Conservation (phyloP, 2,113 vertebrate species). For the Pseudorectes ferrugineus region DNA sequence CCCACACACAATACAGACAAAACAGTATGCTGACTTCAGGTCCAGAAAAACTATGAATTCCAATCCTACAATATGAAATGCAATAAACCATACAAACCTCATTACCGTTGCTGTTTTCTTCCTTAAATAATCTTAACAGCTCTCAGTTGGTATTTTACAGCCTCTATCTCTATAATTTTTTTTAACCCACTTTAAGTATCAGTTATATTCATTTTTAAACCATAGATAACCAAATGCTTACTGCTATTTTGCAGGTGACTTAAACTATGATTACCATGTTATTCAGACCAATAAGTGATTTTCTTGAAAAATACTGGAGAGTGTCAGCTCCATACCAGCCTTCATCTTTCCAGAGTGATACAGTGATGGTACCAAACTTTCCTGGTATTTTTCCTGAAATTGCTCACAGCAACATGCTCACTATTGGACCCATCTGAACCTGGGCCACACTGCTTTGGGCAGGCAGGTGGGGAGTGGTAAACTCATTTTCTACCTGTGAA, state of each 20-base stretch:
- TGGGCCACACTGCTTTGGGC: not conserved
- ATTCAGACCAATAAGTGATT: not conserved
- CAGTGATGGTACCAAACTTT: not conserved
- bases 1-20: not conserved
- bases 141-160: not conserved
- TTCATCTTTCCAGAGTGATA: not conserved
- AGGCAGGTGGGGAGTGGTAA: not conserved
- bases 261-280: not conserved
- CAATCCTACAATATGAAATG: not conserved
- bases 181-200: not conserved
- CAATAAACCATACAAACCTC: not conserved
- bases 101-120: not conserved
- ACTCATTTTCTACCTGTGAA: not conserved
- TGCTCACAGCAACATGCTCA: not conserved
- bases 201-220: not conserved
- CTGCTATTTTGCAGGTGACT: not conserved
- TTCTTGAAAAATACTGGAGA: not conserved
- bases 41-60: not conserved
- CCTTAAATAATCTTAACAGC: not conserved
- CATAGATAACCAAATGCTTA: not conserved
- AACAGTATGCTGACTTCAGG: not conserved
- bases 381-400: not conserved
- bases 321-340: not conserved
- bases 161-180: not conserved
- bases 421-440: not conserved